These are phyloP conservation scores for Leptinotarsa tumamoca DNA, from an alignment of 2,888 invertebrate genomes.

Conservation along the genomic window DNA sequence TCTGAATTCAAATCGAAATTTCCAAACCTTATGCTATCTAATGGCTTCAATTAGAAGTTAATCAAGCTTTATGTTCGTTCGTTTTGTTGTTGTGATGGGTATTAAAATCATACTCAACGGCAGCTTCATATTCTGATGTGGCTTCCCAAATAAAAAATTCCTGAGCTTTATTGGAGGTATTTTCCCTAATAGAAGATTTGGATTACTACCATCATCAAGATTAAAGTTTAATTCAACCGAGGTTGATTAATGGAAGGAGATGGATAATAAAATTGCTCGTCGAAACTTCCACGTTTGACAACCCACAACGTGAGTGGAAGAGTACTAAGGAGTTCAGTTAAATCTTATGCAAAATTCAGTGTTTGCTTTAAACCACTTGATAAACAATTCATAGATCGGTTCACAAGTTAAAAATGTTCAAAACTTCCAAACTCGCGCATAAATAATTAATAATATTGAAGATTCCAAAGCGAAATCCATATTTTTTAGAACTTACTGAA, in stretches of 20 bases:
- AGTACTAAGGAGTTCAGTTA: no score
- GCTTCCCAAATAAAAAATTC: neutral
- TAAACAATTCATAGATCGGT: no score
- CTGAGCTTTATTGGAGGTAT: slow-evolving; percentile 6
- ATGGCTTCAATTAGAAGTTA: slow-evolving; percentile 20
- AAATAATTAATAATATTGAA: no score
- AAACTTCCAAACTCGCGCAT: no score
- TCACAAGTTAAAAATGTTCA: no score
- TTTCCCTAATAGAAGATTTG: neutral
- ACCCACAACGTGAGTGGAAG: neutral
- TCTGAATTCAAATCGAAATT: slow-evolving; percentile 9
- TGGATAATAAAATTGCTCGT: neutral
- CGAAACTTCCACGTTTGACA: no score
- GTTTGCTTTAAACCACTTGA: no score
- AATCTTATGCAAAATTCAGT: no score
- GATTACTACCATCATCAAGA: slow-evolving; percentile 1
- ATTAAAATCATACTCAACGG: neutral
- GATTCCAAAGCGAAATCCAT: no score
- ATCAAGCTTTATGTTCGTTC: slow-evolving; percentile 13
- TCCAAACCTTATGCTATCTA: slow-evolving; percentile 1
- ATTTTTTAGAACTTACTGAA: no score
- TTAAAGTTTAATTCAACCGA: neutral
- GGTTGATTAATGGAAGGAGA: neutral
- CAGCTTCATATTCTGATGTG: neutral
- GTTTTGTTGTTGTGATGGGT: neutral